Evolutionary conservation across 2,888 invertebrate genomes (phyloP).

Genomic region (Clunio marinus): DNA sequence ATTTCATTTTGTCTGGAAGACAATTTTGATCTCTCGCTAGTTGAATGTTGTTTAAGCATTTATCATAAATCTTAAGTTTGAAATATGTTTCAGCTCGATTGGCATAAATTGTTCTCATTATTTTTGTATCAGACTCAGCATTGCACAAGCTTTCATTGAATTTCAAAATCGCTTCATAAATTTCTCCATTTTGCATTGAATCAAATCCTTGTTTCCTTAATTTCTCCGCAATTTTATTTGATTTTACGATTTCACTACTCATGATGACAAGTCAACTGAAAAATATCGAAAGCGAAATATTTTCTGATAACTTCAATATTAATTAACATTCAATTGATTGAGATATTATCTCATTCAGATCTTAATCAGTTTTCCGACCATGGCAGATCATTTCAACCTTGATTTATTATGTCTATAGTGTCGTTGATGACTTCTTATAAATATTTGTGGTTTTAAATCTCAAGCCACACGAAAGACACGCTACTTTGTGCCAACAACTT

Average conservation of each 20-base stretch:
- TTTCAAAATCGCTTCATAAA: conserved; percentile 50
- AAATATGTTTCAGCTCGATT: conserved; percentile 70
- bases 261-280: background rate
- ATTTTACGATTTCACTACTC: background rate
- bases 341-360: too few relatives aligned
- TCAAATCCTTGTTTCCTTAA: background rate
- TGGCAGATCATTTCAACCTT: too few relatives aligned
- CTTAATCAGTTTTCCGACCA: too few relatives aligned
- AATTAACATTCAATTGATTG: too few relatives aligned
- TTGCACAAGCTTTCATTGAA: conserved; percentile 63
- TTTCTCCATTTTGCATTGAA: background rate
- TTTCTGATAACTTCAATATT: too few relatives aligned
- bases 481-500: too few relatives aligned
- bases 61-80: conserved; percentile 59
- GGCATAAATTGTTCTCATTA: background rate
- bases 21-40: conserved; percentile 58
- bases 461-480: too few relatives aligned
- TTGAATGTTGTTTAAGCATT: conserved; percentile 66
- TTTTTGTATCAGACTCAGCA: conserved; percentile 52
- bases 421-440: too few relatives aligned
- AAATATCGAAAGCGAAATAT: too few relatives aligned
- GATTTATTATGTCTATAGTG: too few relatives aligned
- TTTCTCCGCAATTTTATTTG: conserved; percentile 5
- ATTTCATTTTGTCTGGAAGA: conserved; percentile 54
- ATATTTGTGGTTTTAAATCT: too few relatives aligned